Evolutionary conservation across 2,113 vertebrate genomes (phyloP).

Genomic region (Paratilapia polleni): DNA sequence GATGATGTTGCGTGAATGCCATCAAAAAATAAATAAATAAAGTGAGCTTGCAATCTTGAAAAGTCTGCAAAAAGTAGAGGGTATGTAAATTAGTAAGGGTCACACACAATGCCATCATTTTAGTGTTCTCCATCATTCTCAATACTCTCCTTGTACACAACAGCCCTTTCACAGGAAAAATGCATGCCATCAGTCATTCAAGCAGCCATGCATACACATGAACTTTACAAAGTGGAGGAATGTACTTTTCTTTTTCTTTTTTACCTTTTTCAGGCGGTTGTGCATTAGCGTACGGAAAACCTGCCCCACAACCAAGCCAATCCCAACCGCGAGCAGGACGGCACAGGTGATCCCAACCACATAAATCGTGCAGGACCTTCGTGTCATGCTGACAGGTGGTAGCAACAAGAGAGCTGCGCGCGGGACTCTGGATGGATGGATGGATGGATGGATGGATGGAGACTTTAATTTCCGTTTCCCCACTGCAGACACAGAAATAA

Average conservation of each 20-base stretch:
- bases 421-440: neutral
- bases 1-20: neutral
- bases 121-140: neutral
- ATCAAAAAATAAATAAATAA: neutral
- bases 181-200: neutral
- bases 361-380: conserved; percentile 68
- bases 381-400: conserved; percentile 70
- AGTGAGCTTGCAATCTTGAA: neutral
- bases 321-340: conserved; percentile 69
- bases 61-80: neutral
- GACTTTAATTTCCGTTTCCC: neutral
- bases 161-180: neutral
- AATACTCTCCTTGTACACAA: neutral
- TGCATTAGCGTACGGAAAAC: conserved; percentile 71
- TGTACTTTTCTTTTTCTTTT: neutral
- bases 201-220: too few relatives aligned
- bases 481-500: neutral
- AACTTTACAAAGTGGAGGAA: neutral
- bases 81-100: neutral
- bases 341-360: conserved; percentile 66
- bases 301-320: conserved; percentile 62
- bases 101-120: conserved; percentile 25
- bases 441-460: conserved; percentile 8
- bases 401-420: neutral
- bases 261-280: conserved; percentile 81